Base-by-base conservation (phyloP, 1,140 invertebrate species). In the Eurosta solidaginis region DNA sequence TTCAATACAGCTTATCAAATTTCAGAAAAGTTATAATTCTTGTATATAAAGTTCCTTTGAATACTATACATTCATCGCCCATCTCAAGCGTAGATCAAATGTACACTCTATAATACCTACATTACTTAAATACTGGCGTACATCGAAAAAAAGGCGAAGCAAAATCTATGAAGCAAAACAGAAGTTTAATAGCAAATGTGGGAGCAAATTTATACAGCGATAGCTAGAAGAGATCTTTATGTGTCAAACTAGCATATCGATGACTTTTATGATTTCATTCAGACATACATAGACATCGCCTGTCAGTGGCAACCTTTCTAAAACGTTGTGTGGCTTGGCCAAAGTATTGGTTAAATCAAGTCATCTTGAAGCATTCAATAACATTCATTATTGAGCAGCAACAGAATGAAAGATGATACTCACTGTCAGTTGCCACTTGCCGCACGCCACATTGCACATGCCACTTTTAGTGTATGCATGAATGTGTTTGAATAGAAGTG, bases 251-350 rank as follows among this genome's bases (percentile, higher is more conserved):
- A 9, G 59, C 59, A 22, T 20, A 68, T 68, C 59, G 59, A 68
- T 68, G 59, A 68, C 59, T 68, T 68, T 68, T 68, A 29, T 33
- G 22, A 40, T 68, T 68, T 33, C 59, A 68, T 40, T 68, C 22
- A 68, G 29, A 33, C 59, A 27, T n/a, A n/a, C n/a, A n/a, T n/a
- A n/a, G n/a, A n/a, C 2, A 33, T 14, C 12, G 22, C 7, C 33
- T 68, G 59, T 17, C 59, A 42, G 33, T 22, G 59, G 33, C 59
- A 36, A 40, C 25, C 33, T 20, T 68, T 29, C 22, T n/a, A 36
- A 68, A 68, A 9, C n/a, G 7, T 40, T 12, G 17, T 40, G 17
- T 40, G 27, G 59, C 59, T 20, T 68, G 33, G 59, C 33, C 33
- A 20, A 22, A 68, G 59, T 68, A 33, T 68, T 68, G 59, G 7